phyloP scores from a whole-genome alignment of 2,797 vertebrate species.

The Enteromius unitaeniatus region DNA sequence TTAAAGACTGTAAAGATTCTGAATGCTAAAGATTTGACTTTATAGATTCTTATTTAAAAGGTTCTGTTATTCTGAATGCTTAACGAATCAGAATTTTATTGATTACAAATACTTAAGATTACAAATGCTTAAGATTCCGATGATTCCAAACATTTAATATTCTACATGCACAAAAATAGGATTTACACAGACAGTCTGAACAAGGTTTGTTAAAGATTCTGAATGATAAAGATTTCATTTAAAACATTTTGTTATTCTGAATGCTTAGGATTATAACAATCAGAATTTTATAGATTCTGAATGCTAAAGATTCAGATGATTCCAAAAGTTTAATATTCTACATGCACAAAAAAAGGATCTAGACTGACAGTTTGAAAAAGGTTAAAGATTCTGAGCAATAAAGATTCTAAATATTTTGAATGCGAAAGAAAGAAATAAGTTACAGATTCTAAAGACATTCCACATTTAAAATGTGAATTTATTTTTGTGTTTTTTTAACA shows the following conservation, averaged over 20 bases:
- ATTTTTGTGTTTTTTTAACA: background rate
- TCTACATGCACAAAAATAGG: no score
- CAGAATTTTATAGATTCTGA: background rate
- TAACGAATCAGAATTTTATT: no score
- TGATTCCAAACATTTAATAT: no score
- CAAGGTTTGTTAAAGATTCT: no score
- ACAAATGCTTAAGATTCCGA: no score
- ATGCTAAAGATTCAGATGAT: background rate
- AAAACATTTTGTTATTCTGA: no score
- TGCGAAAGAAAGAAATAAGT: background rate
- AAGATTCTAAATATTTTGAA: background rate
- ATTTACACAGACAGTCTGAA: no score
- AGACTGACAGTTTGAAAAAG: no score
- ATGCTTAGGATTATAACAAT: no score
- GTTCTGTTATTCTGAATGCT: background rate
- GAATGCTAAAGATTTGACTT: background rate
- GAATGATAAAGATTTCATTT: no score
- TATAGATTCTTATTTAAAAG: background rate
- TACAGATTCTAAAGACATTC: background rate
- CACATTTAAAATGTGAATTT: background rate
- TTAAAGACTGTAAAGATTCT: background rate
- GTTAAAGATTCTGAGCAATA: no score
- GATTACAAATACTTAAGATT: no score
- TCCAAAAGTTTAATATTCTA: background rate
- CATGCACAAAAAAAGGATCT: background rate